Conservation (phyloP, 2,113 vertebrate species). For the Elephas maximus region DNA sequence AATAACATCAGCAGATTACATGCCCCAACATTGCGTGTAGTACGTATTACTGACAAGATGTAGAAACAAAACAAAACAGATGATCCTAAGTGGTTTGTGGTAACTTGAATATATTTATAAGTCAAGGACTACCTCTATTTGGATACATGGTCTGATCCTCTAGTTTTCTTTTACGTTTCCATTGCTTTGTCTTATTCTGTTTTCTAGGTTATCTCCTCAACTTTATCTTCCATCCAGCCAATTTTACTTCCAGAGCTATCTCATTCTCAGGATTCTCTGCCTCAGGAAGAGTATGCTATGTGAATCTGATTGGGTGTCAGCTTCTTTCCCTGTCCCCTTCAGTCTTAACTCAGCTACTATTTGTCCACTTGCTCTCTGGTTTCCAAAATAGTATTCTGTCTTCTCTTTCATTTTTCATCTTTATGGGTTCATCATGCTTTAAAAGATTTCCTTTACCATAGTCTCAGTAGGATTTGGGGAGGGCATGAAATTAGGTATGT, state of each 20-base stretch:
- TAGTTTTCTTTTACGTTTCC: background rate
- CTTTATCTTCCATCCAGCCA: background rate
- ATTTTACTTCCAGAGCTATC: background rate
- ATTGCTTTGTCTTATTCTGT: background rate
- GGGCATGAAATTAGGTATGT: background rate
- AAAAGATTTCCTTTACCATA: background rate
- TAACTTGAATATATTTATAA: too few relatives aligned
- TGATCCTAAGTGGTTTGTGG: too few relatives aligned
- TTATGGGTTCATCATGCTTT: background rate
- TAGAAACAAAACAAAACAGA: too few relatives aligned
- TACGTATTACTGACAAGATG: too few relatives aligned
- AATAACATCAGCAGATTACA: too few relatives aligned
- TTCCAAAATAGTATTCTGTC: background rate
- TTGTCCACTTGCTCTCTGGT: slow-evolving; percentile 27
- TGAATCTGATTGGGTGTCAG: background rate
- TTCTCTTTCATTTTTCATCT: background rate
- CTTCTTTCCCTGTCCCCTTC: background rate
- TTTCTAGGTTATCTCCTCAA: background rate
- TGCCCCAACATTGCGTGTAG: too few relatives aligned
- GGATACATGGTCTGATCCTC: background rate
- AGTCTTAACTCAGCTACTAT: background rate
- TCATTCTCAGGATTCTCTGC: background rate
- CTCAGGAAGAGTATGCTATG: background rate
- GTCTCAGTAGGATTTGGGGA: background rate
- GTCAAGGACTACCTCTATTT: too few relatives aligned